Percentiles rank a stretch among this genome's conserved stretches.
These are phyloP conservation scores for Melopsittacus undulatus DNA, from an alignment of 2,797 vertebrate species.

Conservation along the genomic window DNA sequence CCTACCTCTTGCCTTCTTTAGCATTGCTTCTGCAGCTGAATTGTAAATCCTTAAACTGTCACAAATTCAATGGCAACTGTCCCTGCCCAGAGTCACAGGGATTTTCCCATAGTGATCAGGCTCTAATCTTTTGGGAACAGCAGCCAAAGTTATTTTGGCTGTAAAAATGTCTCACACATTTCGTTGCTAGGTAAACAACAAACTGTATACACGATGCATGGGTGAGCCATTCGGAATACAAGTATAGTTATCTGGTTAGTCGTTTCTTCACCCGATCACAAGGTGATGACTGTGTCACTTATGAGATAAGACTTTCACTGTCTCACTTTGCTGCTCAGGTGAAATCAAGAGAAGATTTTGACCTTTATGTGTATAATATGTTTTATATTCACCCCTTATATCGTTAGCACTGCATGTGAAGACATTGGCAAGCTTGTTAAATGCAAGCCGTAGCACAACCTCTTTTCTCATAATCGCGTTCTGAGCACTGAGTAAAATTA, in stretches of 20 bases:
- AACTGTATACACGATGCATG: background rate
- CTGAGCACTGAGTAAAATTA: background rate
- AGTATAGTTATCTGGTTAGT: slow-evolving; percentile 43
- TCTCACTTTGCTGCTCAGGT: background rate
- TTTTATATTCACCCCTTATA: background rate
- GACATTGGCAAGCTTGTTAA: rapidly evolving
- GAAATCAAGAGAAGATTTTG: slow-evolving; percentile 20
- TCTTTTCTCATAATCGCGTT: background rate
- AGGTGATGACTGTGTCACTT: background rate
- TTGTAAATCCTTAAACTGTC: background rate
- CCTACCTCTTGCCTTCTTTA: background rate
- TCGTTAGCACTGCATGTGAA: rapidly evolving
- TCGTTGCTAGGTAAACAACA: slow-evolving; percentile 46
- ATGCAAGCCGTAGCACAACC: background rate
- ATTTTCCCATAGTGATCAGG: slow-evolving; percentile 7
- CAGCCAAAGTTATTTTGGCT: slow-evolving; percentile 39
- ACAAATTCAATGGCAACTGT: background rate
- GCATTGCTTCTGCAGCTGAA: background rate
- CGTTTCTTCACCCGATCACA: slow-evolving; percentile 31
- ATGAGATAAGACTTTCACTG: background rate
- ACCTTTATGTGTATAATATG: background rate
- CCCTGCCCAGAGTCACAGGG: background rate
- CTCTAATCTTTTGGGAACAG: background rate
- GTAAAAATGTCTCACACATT: background rate
- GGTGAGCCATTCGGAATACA: background rate